Evolutionary conservation across 2,113 vertebrate species (phyloP).

Genomic region (Sinocyclocheilus maitianheensis): DNA sequence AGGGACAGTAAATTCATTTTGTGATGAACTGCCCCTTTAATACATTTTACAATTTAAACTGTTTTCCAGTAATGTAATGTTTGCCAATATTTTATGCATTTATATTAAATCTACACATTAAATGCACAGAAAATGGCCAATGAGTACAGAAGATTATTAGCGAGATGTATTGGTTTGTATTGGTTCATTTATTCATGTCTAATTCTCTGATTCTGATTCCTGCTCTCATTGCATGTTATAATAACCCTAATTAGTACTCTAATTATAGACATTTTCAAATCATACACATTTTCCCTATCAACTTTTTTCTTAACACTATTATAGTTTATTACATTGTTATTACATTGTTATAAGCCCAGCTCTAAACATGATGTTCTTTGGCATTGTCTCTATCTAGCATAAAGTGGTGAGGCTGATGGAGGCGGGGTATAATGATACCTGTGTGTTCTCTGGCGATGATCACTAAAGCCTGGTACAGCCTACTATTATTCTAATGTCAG

Average conservation of each 20-base stretch:
- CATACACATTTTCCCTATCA: background rate
- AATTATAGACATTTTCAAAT: constrained; percentile 9
- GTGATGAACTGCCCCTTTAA: background rate
- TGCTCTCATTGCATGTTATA: background rate
- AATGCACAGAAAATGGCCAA: background rate
- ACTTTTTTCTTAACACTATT: background rate
- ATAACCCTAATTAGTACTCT: constrained; percentile 7
- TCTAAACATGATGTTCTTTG: constrained; percentile 26
- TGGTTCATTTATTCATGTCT: background rate
- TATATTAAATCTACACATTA: background rate
- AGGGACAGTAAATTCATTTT: background rate
- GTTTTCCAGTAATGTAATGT: background rate
- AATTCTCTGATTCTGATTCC: background rate
- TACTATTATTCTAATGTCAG: constrained; percentile 77
- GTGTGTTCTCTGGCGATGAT: constrained; percentile 45
- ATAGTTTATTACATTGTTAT: constrained; percentile 35
- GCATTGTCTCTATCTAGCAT: constrained; percentile 30
- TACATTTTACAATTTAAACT: background rate
- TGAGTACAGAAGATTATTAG: background rate
- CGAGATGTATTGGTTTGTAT: background rate
- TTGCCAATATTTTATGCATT: background rate
- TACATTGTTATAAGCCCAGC: constrained; percentile 24
- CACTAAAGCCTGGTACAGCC: constrained; percentile 49
- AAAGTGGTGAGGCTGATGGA: constrained; percentile 34
- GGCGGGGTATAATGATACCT: constrained; percentile 53